Conservation (phyloP, 2,888 invertebrate species). For the Miltochrista miniata region DNA sequence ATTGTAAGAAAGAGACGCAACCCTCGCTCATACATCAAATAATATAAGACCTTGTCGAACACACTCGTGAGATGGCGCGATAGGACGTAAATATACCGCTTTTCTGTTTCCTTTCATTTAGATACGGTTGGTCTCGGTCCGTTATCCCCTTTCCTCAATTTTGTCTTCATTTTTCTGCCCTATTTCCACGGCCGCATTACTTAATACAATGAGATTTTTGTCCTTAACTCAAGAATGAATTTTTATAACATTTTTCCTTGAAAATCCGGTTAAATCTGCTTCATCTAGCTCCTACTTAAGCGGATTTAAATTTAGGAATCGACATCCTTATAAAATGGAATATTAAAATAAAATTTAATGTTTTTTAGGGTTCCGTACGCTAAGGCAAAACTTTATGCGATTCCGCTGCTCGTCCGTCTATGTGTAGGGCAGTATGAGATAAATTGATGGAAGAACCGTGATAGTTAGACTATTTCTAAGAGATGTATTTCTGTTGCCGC, state of each 20-base stretch:
- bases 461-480: no score
- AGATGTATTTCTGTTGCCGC: no score
- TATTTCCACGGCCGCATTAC: conserved; percentile 53
- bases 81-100: conserved; percentile 53
- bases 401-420: no score
- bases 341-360: not conserved
- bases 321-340: conserved; percentile 19
- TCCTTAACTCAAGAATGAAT: conserved; percentile 43
- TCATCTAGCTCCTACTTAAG: conserved; percentile 37
- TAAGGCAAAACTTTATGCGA: no score
- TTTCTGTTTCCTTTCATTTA: conserved; percentile 59
- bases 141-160: conserved; percentile 56
- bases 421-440: no score
- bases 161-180: conserved; percentile 54
- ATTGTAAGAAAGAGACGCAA: conserved; percentile 20
- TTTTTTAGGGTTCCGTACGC: no score
- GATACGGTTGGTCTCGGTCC: conserved; percentile 52
- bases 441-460: no score
- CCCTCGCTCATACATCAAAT: conserved; percentile 55
- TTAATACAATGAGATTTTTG: conserved; percentile 62
- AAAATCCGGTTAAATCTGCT: conserved; percentile 41
- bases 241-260: conserved; percentile 38
- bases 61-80: conserved; percentile 54
- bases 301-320: conserved; percentile 39
- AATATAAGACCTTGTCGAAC: conserved; percentile 50